These are phyloP conservation scores for Zosterops hypoxanthus DNA, from an alignment of 2,113 vertebrate species.

Conservation along the genomic window DNA sequence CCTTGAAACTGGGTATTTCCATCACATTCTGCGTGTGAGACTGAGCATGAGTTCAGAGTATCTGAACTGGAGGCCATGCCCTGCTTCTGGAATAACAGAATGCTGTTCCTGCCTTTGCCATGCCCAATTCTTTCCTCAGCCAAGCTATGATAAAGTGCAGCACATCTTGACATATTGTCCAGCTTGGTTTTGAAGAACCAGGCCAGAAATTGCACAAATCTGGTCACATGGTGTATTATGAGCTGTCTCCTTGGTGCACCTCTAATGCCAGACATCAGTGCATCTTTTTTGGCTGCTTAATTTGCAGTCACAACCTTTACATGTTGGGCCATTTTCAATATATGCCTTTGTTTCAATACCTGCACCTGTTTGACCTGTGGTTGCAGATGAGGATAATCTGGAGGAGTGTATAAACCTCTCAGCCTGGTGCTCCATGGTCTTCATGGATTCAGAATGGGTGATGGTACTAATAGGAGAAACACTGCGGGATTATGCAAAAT, in stretches of 20 bases:
- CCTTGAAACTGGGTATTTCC: not conserved
- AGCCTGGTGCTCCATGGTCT: not conserved
- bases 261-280: not conserved
- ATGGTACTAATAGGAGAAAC: not conserved
- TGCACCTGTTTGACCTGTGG: not conserved
- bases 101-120: not conserved
- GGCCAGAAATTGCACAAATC: not conserved
- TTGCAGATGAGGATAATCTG: not conserved
- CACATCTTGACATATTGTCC: not conserved
- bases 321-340: not conserved
- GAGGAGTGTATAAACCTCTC: conserved; percentile 9
- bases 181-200: not conserved
- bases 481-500: not conserved
- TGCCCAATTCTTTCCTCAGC: not conserved
- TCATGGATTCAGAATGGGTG: not conserved
- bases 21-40: not conserved
- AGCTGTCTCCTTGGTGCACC: not conserved
- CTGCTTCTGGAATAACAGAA: not conserved
- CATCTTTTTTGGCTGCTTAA: not conserved
- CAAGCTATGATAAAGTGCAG: not conserved
- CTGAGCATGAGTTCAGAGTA: not conserved
- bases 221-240: not conserved
- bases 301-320: not conserved
- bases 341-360: not conserved
- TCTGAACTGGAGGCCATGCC: not conserved